Evolutionary conservation across 2,113 vertebrate genomes (phyloP), one percentile per base, ranked within the genome.

Genomic region (Dermatemys mawii): DNA sequence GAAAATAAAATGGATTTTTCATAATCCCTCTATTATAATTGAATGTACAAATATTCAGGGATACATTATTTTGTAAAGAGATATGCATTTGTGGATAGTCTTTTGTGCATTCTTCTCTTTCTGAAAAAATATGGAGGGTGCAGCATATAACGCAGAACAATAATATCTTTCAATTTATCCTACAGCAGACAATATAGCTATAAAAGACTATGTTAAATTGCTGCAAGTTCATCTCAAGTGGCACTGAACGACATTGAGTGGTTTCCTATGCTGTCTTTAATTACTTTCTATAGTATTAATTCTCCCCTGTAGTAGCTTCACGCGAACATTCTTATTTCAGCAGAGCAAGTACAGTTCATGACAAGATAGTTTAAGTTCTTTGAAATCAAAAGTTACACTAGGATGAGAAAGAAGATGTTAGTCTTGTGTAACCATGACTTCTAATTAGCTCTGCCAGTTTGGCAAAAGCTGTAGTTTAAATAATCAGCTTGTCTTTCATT

Each of bases 161-260:
- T 21, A 63, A 21, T 26, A 57, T 32, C 75, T 38, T 4, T 13
- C 8, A 12, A n/a, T 86, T 67, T 29, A 84, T 19, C 49, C 48
- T 78, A 53, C 8, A 55, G 46, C 8, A 60, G 41, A 81, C 11
- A 79, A 11, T 44, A 38, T 38, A 17, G 29, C 32, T 46, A 87
- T 26, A 86, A 41, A 29, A 17, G 83, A 79, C 21, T 11, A 35
- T 46, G 11, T 49, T 67, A 44, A 73, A 70, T 12, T 57, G n/a
- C 4, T 86, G 60, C 19, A 75, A 2, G 27, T 96, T 93, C 24
- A 17, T 87, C 11, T n/a, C 44, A 38, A 93, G 88, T 81, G 50
- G 57, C 17, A 8, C 38, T 79, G 84, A 97, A 78, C 54, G 93
- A 57, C 11, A 87, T 35, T 54, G 14, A 78, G 50, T 14, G 48